Conservation (phyloP, 2,888 invertebrate species). For the Stomorhina lunata region DNA sequence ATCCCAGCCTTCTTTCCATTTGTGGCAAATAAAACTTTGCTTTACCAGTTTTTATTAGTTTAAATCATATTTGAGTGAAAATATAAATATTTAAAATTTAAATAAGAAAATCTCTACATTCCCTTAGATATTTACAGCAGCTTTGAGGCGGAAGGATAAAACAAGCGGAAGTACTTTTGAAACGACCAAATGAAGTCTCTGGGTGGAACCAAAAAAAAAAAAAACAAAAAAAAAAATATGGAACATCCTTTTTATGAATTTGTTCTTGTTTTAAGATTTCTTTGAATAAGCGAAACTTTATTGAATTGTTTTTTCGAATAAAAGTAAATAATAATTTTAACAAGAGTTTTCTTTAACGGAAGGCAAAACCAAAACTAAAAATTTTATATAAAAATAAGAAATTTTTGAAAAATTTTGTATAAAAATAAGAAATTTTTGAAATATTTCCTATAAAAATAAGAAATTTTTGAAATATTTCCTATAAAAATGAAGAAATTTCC, state of each 20-base stretch:
- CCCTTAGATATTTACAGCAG: not conserved
- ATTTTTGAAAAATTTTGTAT: no score
- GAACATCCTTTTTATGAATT: not conserved
- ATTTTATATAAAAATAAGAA: no score
- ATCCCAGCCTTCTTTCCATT: no score
- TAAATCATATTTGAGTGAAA: not conserved
- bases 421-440: no score
- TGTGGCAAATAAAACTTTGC: not conserved
- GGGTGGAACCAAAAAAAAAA: not conserved
- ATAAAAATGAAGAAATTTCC: no score
- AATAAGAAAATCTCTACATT: not conserved
- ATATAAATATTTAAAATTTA: not conserved
- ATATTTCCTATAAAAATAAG: no score
- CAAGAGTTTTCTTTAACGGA: no score
- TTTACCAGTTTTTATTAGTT: no score
- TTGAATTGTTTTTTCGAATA: not conserved
- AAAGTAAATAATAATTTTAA: no score
- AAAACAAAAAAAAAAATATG: not conserved
- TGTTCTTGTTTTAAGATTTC: not conserved
- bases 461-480: no score
- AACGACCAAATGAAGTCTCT: not conserved
- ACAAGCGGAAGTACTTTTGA: constrained; percentile 18
- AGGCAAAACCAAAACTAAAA: no score
- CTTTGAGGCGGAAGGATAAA: constrained; percentile 29
- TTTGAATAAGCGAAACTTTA: not conserved